phyloP scores from a whole-genome alignment of 2,888 invertebrate genomes.

The Endotricha flammealis region DNA sequence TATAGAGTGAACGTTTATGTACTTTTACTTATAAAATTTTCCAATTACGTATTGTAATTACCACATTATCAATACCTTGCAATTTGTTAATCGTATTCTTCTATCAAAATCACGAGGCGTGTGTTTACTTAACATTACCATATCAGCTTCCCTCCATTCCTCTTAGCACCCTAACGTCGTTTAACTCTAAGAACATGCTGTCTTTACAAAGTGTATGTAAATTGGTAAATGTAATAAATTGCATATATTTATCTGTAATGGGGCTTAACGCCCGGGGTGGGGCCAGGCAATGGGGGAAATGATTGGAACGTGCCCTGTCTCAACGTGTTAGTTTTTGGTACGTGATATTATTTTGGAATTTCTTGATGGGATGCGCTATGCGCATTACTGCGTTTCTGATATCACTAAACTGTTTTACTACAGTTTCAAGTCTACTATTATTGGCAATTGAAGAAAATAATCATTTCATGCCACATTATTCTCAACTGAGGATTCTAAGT shows the following conservation, averaged over 20 bases:
- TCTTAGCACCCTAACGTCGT: conserved; percentile 48
- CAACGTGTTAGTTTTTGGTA: conserved; percentile 14
- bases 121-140: not conserved
- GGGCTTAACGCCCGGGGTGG: conserved; percentile 58
- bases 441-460: too few relatives aligned
- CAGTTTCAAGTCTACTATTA: too few relatives aligned
- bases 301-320: conserved; percentile 27
- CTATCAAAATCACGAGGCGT: not conserved
- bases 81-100: not conserved
- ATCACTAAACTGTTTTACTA: too few relatives aligned
- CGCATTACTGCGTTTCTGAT: too few relatives aligned
- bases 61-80: too few relatives aligned
- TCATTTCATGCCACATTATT: too few relatives aligned
- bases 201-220: conserved; percentile 69
- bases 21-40: too few relatives aligned
- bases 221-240: conserved; percentile 77
- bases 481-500: too few relatives aligned
- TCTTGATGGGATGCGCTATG: too few relatives aligned
- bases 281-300: conserved; percentile 35
- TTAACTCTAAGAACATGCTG: conserved; percentile 59
- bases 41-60: too few relatives aligned
- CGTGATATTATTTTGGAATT: conserved; percentile 10
- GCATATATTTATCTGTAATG: conserved; percentile 72
- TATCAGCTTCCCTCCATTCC: conserved; percentile 31
- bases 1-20: too few relatives aligned